These are phyloP conservation scores for Drosophila eohydei DNA, from an alignment of 2,888 invertebrate species.

Conservation along the genomic window DNA sequence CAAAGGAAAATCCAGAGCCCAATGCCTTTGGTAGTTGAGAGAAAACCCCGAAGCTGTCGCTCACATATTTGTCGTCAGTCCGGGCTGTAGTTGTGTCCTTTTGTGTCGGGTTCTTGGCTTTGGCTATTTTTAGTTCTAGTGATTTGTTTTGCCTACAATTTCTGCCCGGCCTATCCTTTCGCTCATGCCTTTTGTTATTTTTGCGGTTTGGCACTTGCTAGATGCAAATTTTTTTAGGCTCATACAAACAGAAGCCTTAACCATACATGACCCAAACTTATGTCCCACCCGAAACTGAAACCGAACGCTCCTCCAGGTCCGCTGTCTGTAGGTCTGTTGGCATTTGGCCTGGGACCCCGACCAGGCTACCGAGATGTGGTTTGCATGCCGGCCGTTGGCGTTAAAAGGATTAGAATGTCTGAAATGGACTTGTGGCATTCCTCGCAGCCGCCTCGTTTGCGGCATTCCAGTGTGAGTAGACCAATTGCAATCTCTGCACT, in stretches of 20 bases:
- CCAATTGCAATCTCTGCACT: conserved; percentile 70
- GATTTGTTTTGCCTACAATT: conserved; percentile 69
- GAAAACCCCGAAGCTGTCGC: conserved; percentile 40
- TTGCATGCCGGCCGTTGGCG: conserved; percentile 37
- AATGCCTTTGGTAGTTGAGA: conserved; percentile 55
- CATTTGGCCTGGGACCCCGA: conserved; percentile 21
- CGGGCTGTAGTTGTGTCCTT: conserved; percentile 11
- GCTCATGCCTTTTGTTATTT: conserved; percentile 59
- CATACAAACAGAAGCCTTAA: conserved; percentile 24
- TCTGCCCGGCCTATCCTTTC: conserved; percentile 27
- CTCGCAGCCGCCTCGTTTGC: conserved; percentile 16
- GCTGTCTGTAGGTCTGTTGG: conserved; percentile 21
- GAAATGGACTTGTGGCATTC: conserved; percentile 57
- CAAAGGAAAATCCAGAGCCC: conserved; percentile 45
- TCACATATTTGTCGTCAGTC: conserved; percentile 44
- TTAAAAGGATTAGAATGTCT: conserved; percentile 73
- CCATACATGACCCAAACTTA: conserved; percentile 47
- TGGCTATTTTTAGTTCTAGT: conserved; percentile 71
- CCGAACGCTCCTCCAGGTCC: conserved; percentile 35
- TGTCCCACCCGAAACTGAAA: conserved; percentile 58
- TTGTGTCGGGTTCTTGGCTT: conserved; percentile 40
- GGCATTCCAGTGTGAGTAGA: conserved; percentile 15
- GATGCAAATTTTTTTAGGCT: conserved; percentile 62
- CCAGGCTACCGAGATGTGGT: conserved; percentile 32
- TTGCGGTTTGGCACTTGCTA: conserved; percentile 76